Conservation (phyloP, 2,113 vertebrate genomes). For the Melospiza georgiana region DNA sequence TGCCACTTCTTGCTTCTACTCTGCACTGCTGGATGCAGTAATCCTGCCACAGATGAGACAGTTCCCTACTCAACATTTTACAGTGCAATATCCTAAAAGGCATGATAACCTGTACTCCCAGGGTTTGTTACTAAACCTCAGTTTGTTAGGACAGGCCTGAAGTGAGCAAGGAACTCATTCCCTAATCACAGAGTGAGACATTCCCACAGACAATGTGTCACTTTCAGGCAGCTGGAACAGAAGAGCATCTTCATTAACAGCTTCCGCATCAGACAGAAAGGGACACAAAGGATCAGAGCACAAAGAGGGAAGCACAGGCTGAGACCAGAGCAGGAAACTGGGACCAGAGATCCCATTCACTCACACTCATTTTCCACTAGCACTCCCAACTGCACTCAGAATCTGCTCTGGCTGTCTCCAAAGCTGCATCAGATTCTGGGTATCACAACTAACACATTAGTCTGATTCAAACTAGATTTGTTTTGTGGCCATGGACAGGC, state of each 20-base stretch:
- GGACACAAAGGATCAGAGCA: background rate
- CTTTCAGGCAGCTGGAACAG: conserved; percentile 21
- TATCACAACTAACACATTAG: background rate
- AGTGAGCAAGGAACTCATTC: background rate
- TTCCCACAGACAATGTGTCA: background rate
- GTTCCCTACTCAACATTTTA: background rate
- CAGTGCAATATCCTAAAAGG: background rate
- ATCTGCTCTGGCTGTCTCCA: background rate
- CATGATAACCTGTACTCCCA: background rate
- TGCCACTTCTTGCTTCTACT: background rate
- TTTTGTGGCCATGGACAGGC: background rate
- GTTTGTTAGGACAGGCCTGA: background rate
- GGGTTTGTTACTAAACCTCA: background rate
- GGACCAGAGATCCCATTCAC: background rate
- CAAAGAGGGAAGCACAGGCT: background rate
- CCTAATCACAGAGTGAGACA: background rate
- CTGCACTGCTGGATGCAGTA: background rate
- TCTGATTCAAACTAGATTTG: background rate
- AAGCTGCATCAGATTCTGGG: background rate
- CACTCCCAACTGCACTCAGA: background rate
- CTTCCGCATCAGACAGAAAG: conserved; percentile 38
- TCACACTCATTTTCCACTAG: background rate
- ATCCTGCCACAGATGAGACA: background rate
- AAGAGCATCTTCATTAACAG: conserved; percentile 39
- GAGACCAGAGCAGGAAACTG: background rate